These are phyloP conservation scores for Amiota mariae DNA, from an alignment of 2,888 invertebrate species.

Conservation along the genomic window DNA sequence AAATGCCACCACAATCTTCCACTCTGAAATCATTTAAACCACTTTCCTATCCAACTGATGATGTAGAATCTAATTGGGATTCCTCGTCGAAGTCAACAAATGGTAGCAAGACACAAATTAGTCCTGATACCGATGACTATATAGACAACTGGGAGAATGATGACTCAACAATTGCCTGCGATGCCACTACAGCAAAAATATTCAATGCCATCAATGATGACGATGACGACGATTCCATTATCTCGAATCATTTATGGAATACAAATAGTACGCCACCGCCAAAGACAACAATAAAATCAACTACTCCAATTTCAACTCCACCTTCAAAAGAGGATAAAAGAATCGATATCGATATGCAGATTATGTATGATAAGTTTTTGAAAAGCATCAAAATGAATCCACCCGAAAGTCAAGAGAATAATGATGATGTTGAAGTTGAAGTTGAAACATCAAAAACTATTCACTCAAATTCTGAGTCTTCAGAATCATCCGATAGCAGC, in stretches of 20 bases:
- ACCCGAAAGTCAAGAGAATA: constrained; percentile 44
- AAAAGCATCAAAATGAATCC: constrained; percentile 68
- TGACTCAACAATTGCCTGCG: constrained; percentile 62
- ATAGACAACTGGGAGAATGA: constrained; percentile 73
- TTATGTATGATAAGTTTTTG: constrained; percentile 71
- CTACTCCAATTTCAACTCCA: constrained; percentile 27
- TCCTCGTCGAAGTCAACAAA: not conserved
- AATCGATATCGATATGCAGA: constrained; percentile 65
- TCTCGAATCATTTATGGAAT: constrained; percentile 59
- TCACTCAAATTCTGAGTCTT: constrained; percentile 39
- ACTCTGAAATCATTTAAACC: not conserved
- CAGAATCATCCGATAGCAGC: constrained; percentile 41
- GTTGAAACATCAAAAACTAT: constrained; percentile 39
- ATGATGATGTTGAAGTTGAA: not conserved
- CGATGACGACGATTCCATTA: constrained; percentile 43
- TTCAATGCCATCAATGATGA: constrained; percentile 32
- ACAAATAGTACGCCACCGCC: constrained; percentile 58
- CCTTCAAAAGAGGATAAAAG: constrained; percentile 23
- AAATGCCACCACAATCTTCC: not conserved
- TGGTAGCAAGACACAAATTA: constrained; percentile 54
- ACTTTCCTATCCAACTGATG: not conserved
- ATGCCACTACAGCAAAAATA: constrained; percentile 55
- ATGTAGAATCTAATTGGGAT: not conserved
- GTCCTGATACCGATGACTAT: constrained; percentile 73
- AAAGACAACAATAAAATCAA: constrained; percentile 34